Conservation (phyloP, 2,888 invertebrate genomes). For the Catocala sponsa region DNA sequence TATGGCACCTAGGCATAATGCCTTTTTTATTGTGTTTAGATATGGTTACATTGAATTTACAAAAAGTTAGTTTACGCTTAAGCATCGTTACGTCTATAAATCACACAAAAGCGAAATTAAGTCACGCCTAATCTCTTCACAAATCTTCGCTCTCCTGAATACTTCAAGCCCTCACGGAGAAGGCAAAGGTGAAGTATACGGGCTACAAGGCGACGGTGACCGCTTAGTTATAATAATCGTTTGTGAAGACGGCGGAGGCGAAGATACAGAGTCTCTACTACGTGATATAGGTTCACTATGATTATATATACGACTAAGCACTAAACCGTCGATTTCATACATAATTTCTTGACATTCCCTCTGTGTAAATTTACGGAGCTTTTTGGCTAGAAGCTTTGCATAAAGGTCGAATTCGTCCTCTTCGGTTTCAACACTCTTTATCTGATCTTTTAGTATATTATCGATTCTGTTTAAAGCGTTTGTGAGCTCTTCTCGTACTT, state of each 20-base stretch:
- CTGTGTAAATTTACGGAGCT: not conserved
- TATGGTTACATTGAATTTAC: no score
- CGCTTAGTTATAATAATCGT: not conserved
- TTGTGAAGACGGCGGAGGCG: not conserved
- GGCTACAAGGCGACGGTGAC: not conserved
- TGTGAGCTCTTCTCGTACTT: not conserved
- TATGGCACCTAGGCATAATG: no score
- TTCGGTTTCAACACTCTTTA: not conserved
- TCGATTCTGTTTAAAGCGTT: not conserved
- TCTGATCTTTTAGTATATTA: not conserved
- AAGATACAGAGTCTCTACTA: not conserved
- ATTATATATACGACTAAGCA: not conserved
- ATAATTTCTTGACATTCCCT: slow-evolving; percentile 1
- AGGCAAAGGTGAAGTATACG: not conserved
- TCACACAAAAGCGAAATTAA: no score
- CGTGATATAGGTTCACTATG: not conserved
- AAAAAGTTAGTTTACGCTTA: no score
- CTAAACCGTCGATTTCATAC: slow-evolving; percentile 3
- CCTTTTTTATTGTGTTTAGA: no score
- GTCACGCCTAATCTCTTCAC: no score
- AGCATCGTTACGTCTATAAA: no score
- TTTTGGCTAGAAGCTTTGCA: not conserved
- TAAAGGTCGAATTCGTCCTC: slow-evolving; percentile 2
- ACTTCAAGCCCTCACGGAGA: not conserved
- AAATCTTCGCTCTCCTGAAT: no score